A percentile compares a stretch with the other conserved stretches of the same genome.
Evolutionary conservation across 2,888 invertebrate genomes (phyloP).

Genomic region (Polyploca ridens): DNA sequence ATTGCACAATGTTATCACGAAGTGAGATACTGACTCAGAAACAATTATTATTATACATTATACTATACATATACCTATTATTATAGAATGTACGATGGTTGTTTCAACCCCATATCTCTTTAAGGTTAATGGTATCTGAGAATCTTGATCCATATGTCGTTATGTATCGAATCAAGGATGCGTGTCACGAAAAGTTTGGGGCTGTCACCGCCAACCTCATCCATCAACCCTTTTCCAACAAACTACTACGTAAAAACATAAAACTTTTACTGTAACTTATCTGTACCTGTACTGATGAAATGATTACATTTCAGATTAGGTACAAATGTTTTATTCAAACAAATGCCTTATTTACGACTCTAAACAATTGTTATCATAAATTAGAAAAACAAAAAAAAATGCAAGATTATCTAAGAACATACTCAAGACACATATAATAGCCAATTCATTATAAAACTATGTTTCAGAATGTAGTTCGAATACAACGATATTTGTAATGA

Average conservation of each 20-base stretch:
- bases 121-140: slow-evolving; percentile 37
- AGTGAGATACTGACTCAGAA: no score
- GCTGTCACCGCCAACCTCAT: slow-evolving; percentile 67
- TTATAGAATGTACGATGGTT: neutral
- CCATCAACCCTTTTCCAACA: slow-evolving; percentile 69
- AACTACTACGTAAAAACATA: slow-evolving; percentile 38
- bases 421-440: neutral
- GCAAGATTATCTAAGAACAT: no score
- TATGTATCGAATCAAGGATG: slow-evolving; percentile 59
- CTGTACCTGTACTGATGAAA: neutral
- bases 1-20: no score
- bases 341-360: no score
- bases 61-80: no score
- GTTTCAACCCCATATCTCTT: neutral
- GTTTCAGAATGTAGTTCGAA: neutral
- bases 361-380: no score
- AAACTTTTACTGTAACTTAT: slow-evolving; percentile 12
- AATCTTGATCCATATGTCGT: slow-evolving; percentile 30
- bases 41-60: no score
- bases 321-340: neutral
- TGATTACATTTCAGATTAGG: neutral
- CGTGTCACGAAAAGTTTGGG: slow-evolving; percentile 60
- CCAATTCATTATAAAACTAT: neutral
- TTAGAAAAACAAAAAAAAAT: no score
- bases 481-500: neutral